Base-by-base conservation (phyloP, 2,113 vertebrate species). In the Osmerus mordax region DNA sequence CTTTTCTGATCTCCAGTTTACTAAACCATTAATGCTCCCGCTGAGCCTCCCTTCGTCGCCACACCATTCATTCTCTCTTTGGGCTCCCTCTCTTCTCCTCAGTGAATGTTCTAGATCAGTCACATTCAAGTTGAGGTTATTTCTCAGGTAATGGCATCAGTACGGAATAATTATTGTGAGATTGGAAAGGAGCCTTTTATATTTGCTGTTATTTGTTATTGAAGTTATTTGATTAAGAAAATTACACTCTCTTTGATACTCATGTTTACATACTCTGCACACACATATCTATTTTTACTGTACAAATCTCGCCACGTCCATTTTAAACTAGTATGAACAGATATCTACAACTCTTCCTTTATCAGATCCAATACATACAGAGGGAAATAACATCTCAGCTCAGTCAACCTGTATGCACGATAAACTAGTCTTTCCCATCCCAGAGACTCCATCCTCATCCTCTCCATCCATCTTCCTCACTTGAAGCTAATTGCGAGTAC, bases 401-500 rank as follows among this genome's bases (percentile, higher is more conserved):
- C 25, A 18, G 21, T 16, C 64, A 51, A 51, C 32, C 41, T 21
- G 36, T 65, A 8, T 25, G 58, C 16, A 12, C 3, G 19, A 1
- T 60, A 23, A n/a, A 19, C 58, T 60, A 5, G 18, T 21, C 21
- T 36, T 21, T 21, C 29, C 29, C 29, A n/a, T 63, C 32, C 59
- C 23, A 3, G 4, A 63, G 7, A 25, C 51, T 55, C 75, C 28
- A 58, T 29, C 51, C 41, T 68, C 58, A 29, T 36, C 53, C 51
- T 58, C 28, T 21, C 0, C 19, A 59, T 3, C 59, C 52, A 51
- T 58, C 65, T 19, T 41, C 62, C 54, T 41, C 60, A 80, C 84
- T 77, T 74, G 75, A 62, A 69, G 67, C 23, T 80, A 82, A 87
- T 87, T 83, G 81, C 73, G 8, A 23, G 29, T 29, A 28, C 67